Evolutionary conservation across 2,113 vertebrate species (phyloP).

Genomic region (Pandion haliaetus): DNA sequence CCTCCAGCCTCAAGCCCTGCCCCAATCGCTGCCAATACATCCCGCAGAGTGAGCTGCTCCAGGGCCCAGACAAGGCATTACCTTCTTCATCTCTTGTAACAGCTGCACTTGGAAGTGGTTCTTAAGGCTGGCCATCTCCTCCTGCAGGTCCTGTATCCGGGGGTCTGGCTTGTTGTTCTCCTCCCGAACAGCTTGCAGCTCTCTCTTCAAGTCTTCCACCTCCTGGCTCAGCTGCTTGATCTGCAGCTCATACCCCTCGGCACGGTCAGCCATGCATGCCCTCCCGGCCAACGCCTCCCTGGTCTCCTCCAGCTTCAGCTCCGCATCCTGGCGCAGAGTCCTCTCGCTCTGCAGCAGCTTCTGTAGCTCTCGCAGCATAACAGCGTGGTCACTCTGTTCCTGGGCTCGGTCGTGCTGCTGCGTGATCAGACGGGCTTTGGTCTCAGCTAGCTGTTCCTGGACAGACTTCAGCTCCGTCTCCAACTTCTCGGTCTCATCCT

Average conservation of each 20-base stretch:
- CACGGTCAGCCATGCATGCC: constrained; percentile 65
- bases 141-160: constrained; percentile 77
- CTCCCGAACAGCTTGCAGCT: constrained; percentile 69
- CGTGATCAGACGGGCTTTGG: constrained; percentile 83
- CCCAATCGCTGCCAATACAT: accelerated
- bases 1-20: background rate
- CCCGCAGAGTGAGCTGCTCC: background rate
- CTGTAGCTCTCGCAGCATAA: constrained; percentile 92
- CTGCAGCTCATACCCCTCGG: constrained; percentile 74
- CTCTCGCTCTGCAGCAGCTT: constrained; percentile 84
- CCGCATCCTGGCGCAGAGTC: constrained; percentile 77
- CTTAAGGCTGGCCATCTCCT: constrained; percentile 78
- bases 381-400: constrained; percentile 87
- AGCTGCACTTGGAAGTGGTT: constrained; percentile 83
- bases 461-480: constrained; percentile 70
- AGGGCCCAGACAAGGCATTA: background rate
- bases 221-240: constrained; percentile 74
- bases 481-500: constrained; percentile 36
- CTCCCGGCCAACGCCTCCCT: constrained; percentile 64
- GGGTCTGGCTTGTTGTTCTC: constrained; percentile 80
- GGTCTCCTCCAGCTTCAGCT: constrained; percentile 83
- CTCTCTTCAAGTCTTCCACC: constrained; percentile 75
- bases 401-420: constrained; percentile 91
- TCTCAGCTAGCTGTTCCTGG: constrained; percentile 85
- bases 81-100: constrained; percentile 86